Evolutionary conservation across 2,797 vertebrate genomes (phyloP), one percentile per base, ranked within the genome.

Genomic region (Naso thynnoides): DNA sequence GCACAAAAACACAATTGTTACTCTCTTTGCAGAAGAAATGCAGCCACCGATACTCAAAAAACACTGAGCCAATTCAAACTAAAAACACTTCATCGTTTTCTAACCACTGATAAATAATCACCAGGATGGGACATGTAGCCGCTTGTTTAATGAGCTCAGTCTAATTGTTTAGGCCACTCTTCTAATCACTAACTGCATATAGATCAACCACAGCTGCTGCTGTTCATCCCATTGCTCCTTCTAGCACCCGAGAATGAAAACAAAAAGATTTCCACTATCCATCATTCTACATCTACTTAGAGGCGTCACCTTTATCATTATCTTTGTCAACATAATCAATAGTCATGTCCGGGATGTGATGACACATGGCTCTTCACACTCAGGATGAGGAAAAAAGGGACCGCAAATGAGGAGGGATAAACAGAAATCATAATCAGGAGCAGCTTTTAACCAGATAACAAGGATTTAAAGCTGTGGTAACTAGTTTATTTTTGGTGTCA

Each of bases 91-190:
- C 54, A 68, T 78, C 52, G 53, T 65, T 76, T 48, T 39, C 57
- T 56, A 67, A 67, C 16, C 55, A 13, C 53, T 53, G 70, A 70
- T 53, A 67, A 60, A 77, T 66, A 68, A 85, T 79, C 27, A 47
- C 55, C 69, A 62, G 61, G n/a, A 69, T n/a, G 56, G 31, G 54
- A 68, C 73, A 18, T 58, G 65, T 6, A 56, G 52, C 76, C 68
- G 42, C 63, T 62, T 67, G 57, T 82, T 70, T 78, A 81, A 81
- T 81, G 83, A 85, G 74, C 83, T 84, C 65, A 2, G 63, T 39
- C 70, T 77, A 83, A 90, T 84, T 80, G 79, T 82, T 85, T n/a
- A 41, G 56, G 64, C 54, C 78, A n/a, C 63, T 81, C 66, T 33
- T 81, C 57, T 71, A 49, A 84, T 79, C 78, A 41, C 69, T 48